Conservation (phyloP, 2,888 invertebrate species). For the Lochmaea capreae region DNA sequence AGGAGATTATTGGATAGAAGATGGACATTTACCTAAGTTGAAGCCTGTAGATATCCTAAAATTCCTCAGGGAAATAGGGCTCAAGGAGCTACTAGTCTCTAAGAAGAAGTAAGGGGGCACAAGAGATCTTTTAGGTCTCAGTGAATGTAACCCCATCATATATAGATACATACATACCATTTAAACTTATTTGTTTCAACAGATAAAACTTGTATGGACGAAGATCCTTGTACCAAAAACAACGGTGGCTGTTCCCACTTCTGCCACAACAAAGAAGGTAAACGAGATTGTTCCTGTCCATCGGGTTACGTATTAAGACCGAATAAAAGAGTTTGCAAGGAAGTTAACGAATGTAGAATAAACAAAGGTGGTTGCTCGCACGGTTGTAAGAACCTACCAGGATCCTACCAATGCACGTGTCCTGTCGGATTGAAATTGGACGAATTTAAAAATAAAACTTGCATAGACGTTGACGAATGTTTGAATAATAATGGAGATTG, state of each 20-base stretch:
- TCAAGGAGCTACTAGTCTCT: too few species aligned
- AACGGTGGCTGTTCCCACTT: slow-evolving; percentile 67
- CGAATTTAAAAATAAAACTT: slow-evolving; percentile 55
- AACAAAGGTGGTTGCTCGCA: slow-evolving; percentile 75
- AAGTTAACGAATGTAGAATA: slow-evolving; percentile 71
- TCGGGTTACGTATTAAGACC: slow-evolving; percentile 65
- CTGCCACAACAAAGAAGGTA: slow-evolving; percentile 62
- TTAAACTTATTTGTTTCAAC: too few species aligned
- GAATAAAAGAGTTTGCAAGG: slow-evolving; percentile 65
- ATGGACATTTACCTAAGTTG: too few species aligned
- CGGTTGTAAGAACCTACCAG: slow-evolving; percentile 69
- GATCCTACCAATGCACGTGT: slow-evolving; percentile 68
- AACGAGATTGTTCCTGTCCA: slow-evolving; percentile 69
- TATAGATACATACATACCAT: too few species aligned
- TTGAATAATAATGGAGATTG: slow-evolving; percentile 62
- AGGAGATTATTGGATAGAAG: too few species aligned
- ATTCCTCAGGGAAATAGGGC: too few species aligned
- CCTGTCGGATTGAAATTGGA: slow-evolving; percentile 64
- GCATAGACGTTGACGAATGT: slow-evolving; percentile 65
- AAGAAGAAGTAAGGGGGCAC: too few species aligned
- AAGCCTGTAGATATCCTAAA: too few species aligned
- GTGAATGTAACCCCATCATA: too few species aligned
- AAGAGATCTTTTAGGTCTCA: too few species aligned
- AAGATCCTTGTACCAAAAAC: slow-evolving; percentile 62
- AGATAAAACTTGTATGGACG: slow-evolving; percentile 62